Conservation (phyloP, 2,113 vertebrate genomes). For the Coptodon bakossiorum region DNA sequence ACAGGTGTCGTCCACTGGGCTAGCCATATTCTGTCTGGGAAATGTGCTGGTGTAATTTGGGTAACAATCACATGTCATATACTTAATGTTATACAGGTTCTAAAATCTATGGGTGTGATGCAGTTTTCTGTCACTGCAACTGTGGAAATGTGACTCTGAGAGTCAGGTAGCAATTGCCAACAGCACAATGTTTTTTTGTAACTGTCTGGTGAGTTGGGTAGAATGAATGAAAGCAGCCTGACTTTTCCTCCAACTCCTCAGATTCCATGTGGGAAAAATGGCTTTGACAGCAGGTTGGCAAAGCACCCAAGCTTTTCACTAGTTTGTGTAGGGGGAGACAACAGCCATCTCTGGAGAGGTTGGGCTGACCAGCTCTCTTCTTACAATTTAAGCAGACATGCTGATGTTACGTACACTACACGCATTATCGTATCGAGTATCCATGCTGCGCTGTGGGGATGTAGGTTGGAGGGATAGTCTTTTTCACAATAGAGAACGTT, state of each 20-base stretch:
- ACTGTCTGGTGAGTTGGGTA: neutral
- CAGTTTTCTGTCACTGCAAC: neutral
- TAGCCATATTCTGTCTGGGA: neutral
- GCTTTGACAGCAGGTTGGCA: neutral
- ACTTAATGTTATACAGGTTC: neutral
- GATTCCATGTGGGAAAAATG: neutral
- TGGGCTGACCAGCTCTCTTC: neutral
- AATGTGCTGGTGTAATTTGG: neutral
- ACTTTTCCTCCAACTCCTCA: fast-evolving
- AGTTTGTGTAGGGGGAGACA: neutral
- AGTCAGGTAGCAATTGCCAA: neutral
- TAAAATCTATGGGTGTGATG: fast-evolving
- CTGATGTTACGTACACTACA: neutral
- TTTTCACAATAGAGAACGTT: neutral
- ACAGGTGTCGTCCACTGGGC: neutral
- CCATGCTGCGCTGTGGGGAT: neutral
- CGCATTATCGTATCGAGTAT: fast-evolving
- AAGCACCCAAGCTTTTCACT: neutral
- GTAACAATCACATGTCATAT: neutral
- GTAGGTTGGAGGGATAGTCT: neutral
- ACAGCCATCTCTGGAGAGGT: neutral
- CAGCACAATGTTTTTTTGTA: neutral
- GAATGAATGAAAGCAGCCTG: neutral
- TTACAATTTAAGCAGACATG: neutral
- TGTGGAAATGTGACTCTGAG: neutral